phyloP scores from a whole-genome alignment of 2,797 vertebrate genomes.

The Parauchenoglanis punctatus region DNA sequence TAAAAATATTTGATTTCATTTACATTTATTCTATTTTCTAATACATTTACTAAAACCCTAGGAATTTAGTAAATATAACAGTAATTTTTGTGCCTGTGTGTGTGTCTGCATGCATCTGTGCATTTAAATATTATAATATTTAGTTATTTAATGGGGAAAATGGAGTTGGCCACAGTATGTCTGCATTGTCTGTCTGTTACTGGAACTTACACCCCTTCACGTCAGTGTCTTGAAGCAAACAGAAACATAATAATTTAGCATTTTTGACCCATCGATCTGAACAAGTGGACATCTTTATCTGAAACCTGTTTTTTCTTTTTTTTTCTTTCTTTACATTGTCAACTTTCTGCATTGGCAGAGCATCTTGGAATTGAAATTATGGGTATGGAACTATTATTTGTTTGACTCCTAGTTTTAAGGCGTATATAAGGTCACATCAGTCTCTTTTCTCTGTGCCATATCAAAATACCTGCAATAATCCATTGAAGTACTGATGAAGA shows the following conservation, averaged over 20 bases:
- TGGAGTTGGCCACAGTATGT: constrained; percentile 74
- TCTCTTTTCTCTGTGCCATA: constrained; percentile 73
- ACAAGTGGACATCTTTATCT: constrained; percentile 75
- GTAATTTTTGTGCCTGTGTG: constrained; percentile 78
- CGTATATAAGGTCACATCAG: constrained; percentile 74
- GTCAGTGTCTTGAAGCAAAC: constrained; percentile 64
- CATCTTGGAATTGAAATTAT: constrained; percentile 84
- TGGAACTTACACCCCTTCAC: constrained; percentile 70
- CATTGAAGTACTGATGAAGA: constrained; percentile 20
- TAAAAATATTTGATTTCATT: constrained; percentile 46
- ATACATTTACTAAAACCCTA: constrained; percentile 68
- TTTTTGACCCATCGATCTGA: constrained; percentile 67
- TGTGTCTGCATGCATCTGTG: constrained; percentile 68
- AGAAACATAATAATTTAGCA: constrained; percentile 67
- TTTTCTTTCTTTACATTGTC: constrained; percentile 76
- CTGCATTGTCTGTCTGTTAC: constrained; percentile 78
- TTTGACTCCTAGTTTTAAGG: constrained; percentile 72
- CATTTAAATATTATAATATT: constrained; percentile 51
- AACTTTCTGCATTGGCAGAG: constrained; percentile 83
- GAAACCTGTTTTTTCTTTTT: constrained; percentile 66
- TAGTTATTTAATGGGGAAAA: constrained; percentile 66
- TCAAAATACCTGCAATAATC: constrained; percentile 33
- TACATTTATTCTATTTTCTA: constrained; percentile 59
- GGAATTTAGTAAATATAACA: constrained; percentile 70
- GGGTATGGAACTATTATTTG: constrained; percentile 82